Evolutionary conservation across 2,113 vertebrate species (phyloP).

Genomic region (western clawed frog (Xenopus tropicalis)): DNA sequence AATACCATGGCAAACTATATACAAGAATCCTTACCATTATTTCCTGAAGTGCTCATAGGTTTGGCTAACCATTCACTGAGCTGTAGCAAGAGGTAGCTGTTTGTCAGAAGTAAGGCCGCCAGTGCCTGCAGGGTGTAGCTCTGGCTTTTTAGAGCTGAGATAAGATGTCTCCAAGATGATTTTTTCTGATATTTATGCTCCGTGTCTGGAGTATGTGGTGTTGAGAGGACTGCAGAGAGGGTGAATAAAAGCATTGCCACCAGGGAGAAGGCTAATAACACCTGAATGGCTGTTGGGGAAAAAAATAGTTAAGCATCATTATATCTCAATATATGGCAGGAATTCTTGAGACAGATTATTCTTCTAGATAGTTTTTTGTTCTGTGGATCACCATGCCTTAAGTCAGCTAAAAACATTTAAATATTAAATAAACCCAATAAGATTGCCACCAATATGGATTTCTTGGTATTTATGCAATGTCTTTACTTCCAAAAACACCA

Average conservation of each 20-base stretch:
- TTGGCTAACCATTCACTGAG: background rate
- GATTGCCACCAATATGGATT: too few species aligned
- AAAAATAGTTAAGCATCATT: background rate
- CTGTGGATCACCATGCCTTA: too few species aligned
- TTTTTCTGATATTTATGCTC: constrained; percentile 2
- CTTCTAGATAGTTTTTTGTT: too few species aligned
- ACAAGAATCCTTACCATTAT: constrained; percentile 5
- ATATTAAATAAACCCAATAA: too few species aligned
- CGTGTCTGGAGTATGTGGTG: background rate
- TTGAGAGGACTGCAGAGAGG: background rate
- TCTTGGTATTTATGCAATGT: too few species aligned
- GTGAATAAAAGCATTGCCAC: constrained; percentile 28
- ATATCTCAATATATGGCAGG: background rate
- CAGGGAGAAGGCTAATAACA: constrained; percentile 6
- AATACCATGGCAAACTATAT: background rate
- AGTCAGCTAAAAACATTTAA: too few species aligned
- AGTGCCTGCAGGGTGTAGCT: constrained; percentile 34
- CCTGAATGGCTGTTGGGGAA: constrained; percentile 9
- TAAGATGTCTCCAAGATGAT: background rate
- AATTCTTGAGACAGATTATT: too few species aligned
- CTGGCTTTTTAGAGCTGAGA: constrained; percentile 5
- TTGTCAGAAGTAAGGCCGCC: constrained; percentile 21
- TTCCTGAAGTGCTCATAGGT: background rate
- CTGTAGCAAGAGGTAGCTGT: constrained; percentile 19
- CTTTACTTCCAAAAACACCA: too few species aligned